These are phyloP conservation scores for Manduca sexta DNA, from an alignment of 1,140 invertebrate species.

Conservation along the genomic window DNA sequence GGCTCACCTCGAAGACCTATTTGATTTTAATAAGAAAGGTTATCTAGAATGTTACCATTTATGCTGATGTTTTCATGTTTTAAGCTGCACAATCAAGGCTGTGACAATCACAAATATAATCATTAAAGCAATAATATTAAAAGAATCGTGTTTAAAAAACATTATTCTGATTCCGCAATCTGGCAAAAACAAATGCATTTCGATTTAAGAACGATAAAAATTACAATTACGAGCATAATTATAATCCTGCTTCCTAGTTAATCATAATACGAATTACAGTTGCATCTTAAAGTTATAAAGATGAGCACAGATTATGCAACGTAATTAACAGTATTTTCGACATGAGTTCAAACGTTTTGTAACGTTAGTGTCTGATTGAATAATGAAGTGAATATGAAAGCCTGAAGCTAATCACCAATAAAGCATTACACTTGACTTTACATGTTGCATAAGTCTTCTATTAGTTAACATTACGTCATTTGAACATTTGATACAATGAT, in stretches of 20 bases:
- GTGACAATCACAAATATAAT: neutral
- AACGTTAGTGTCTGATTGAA: conserved; percentile 9
- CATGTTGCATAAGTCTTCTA: too few species aligned
- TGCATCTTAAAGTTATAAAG: neutral
- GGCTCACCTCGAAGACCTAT: conserved; percentile 32
- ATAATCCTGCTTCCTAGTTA: too few species aligned
- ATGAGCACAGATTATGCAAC: conserved; percentile 15
- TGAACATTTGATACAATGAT: too few species aligned
- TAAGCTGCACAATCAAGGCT: conserved; percentile 7
- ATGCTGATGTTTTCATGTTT: conserved; percentile 13
- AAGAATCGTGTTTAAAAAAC: too few species aligned
- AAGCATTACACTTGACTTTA: too few species aligned
- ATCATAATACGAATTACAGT: neutral
- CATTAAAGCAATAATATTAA: too few species aligned
- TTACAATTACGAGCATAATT: too few species aligned
- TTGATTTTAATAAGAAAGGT: conserved; percentile 36
- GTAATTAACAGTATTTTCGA: conserved; percentile 19
- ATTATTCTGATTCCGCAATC: too few species aligned
- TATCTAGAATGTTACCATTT: conserved; percentile 16
- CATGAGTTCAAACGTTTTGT: conserved; percentile 18
- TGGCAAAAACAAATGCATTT: too few species aligned
- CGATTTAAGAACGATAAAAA: too few species aligned
- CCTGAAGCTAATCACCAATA: neutral
- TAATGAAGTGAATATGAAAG: neutral
- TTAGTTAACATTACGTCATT: too few species aligned